Percentiles rank a stretch among this genome's conserved stretches.
Evolutionary conservation across 2,888 invertebrate genomes (phyloP).

Genomic region (Lasius fuliginosus): DNA sequence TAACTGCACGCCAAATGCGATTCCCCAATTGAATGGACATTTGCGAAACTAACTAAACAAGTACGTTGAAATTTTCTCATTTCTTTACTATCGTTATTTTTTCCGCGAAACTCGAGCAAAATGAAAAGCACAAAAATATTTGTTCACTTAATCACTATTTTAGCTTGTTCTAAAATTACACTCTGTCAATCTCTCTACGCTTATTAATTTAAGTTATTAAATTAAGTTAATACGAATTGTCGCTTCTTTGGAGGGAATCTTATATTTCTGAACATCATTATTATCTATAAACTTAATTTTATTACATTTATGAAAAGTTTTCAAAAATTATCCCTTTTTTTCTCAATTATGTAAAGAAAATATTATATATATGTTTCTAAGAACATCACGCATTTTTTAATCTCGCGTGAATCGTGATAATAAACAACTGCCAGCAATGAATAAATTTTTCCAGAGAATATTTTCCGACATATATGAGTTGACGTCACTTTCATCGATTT

Average conservation of each 20-base stretch:
- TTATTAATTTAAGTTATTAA: conserved; percentile 15
- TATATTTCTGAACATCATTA: not conserved
- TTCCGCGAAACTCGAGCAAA: not conserved
- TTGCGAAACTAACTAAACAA: not conserved
- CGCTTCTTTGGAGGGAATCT: not conserved
- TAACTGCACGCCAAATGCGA: conserved; percentile 9
- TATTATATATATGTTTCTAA: not conserved
- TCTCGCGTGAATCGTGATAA: conserved; percentile 49
- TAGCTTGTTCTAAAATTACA: not conserved
- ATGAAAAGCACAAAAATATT: not conserved
- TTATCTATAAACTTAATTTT: not conserved
- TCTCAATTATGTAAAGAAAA: not conserved
- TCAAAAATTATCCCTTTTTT: conserved; percentile 8
- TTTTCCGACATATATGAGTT: conserved; percentile 63
- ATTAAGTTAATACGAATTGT: conserved; percentile 15
- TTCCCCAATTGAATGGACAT: conserved; percentile 30
- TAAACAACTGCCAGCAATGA: conserved; percentile 42
- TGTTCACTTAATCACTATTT: conserved; percentile 1
- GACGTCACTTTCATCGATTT: conserved; percentile 66
- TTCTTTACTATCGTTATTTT: not conserved
- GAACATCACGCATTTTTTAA: conserved; percentile 5
- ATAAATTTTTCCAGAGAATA: conserved; percentile 64
- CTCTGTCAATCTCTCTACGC: too few relatives aligned
- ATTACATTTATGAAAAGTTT: not conserved
- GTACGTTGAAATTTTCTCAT: not conserved